Evolutionary conservation across 1,140 invertebrate species (phyloP).

Genomic region (Phymastichus coffea): DNA sequence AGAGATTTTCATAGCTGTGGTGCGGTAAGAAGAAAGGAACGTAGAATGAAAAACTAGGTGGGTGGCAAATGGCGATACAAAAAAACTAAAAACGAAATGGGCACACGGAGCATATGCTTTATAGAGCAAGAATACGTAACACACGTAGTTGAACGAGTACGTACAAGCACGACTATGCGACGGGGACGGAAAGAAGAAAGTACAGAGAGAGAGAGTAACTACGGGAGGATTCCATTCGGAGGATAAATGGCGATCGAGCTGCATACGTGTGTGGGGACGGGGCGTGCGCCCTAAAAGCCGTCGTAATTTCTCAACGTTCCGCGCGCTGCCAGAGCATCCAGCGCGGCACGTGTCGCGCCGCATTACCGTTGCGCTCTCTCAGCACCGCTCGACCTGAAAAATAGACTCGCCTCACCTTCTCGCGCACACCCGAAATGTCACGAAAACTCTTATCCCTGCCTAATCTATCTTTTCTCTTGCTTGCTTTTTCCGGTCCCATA

Average conservation of each 20-base stretch:
- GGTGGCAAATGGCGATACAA: neutral
- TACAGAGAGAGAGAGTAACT: constrained; percentile 21
- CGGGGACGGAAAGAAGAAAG: constrained; percentile 11
- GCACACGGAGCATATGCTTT: neutral
- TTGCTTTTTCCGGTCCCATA: neutral
- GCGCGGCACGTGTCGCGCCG: constrained; percentile 22
- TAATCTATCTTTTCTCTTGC: constrained; percentile 1
- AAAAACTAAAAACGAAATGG: constrained; percentile 21
- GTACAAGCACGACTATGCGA: too few species aligned
- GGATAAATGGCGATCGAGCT: constrained; percentile 38
- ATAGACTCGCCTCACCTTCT: constrained; percentile 6
- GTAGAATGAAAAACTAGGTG: neutral
- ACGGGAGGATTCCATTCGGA: constrained; percentile 38
- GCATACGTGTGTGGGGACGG: constrained; percentile 27
- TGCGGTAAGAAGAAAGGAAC: neutral
- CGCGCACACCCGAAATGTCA: constrained; percentile 1
- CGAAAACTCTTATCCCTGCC: constrained; percentile 8
- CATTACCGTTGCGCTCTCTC: constrained; percentile 19
- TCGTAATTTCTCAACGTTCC: constrained; percentile 35
- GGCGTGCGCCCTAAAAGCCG: constrained; percentile 1
- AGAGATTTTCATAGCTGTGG: too few species aligned
- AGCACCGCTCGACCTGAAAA: constrained; percentile 8
- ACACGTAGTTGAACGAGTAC: too few species aligned
- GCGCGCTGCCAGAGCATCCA: neutral
- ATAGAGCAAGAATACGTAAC: constrained; percentile 26